Conservation (phyloP, 2,113 vertebrate species). For the Erinaceus europaeus region DNA sequence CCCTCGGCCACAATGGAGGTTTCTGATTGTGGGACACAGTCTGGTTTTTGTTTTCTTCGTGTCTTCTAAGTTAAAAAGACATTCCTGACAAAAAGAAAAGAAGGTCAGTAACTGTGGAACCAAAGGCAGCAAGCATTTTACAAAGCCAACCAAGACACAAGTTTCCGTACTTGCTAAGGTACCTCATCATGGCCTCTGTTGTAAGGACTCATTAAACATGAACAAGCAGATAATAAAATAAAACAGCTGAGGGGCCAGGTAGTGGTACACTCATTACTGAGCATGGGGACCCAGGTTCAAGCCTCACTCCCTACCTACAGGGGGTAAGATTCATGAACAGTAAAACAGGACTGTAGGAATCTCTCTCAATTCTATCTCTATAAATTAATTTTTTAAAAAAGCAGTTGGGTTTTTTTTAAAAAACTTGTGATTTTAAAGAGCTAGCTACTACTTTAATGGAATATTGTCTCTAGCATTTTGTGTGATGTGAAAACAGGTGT, state of each 20-base stretch:
- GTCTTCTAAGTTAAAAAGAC: constrained; percentile 81
- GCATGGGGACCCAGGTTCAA: no score
- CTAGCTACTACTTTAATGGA: neutral
- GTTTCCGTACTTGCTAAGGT: neutral
- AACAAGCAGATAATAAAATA: neutral
- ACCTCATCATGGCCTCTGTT: neutral
- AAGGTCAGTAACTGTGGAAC: neutral
- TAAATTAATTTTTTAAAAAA: no score
- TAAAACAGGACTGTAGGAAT: no score
- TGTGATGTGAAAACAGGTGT: no score
- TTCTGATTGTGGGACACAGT: constrained; percentile 84
- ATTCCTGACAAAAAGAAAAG: constrained; percentile 70
- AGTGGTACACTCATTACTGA: no score
- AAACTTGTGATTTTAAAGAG: neutral
- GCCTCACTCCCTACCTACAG: no score
- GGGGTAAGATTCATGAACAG: no score
- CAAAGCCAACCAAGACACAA: neutral
- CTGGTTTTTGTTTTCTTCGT: constrained; percentile 78
- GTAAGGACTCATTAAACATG: neutral
- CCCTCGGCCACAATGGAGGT: constrained; percentile 72
- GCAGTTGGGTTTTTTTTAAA: neutral
- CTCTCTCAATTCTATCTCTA: no score
- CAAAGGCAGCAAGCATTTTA: neutral
- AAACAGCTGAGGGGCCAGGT: no score
- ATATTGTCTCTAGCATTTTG: no score